Evolutionary conservation across 2,797 vertebrate genomes (phyloP), one percentile per base, ranked within the genome.

Genomic region (Diceros bicornis): DNA sequence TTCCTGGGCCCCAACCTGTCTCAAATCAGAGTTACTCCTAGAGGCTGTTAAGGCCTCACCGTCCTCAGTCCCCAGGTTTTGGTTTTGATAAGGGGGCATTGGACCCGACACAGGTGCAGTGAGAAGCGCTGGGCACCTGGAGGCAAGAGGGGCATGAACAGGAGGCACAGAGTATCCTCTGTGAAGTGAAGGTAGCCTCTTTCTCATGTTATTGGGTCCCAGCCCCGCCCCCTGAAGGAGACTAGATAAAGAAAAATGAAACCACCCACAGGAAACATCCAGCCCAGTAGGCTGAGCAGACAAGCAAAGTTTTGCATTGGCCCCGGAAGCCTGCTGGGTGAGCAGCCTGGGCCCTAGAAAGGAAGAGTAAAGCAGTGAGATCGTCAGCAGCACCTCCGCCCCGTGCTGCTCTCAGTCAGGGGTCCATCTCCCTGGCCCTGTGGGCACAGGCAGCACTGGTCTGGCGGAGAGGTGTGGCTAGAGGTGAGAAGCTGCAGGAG

Each of bases 241-340:
- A 84, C 59, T n/a, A 81, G 66, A 87, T 59, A 32, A 57, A 69
- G 37, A 69, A 88, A 94, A 92, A 72, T 17, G 52, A 89, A 97
- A 91, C 93, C 74, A 78, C 96, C 55, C 88, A 90, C 87, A 93
- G 95, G 89, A 94, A 92, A 88, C 90, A 94, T 82, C 95, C 18
- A 1, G 71, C 84, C 75, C 59, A 59, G 66, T 2, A 59, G n/a
- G 32, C 81, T 21, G 83, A 82, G 41, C 72, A 52, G 71, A 86
- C 16, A 61, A 75, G 75, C 61, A 27, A 64, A 71, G 20, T 32
- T 93, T 84, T 21, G 2, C 77, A 23, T 23, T 27, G 71, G 75
- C 64, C 81, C 68, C 34, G 7, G 82, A 94, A 92, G 50, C 68
- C 89, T 41, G n/a, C 74, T 32, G 11, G 37, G 16, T 27, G 25